Base-by-base conservation (phyloP, 2,797 vertebrate genomes). In the Coracias cyanogaster region DNA sequence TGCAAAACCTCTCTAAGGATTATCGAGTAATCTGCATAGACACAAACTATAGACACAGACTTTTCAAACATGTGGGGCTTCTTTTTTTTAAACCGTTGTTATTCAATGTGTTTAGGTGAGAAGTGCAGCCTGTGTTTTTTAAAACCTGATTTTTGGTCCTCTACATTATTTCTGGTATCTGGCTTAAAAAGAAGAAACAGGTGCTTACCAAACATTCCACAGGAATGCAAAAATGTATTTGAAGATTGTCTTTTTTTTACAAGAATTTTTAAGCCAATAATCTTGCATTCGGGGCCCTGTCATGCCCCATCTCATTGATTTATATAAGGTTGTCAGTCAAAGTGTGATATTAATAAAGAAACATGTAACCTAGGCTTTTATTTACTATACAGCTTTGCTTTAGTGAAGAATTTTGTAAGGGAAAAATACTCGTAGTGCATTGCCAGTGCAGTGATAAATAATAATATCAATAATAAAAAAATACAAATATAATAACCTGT, bases 261-360 rank as follows among this genome's bases (percentile, higher is more conserved):
- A 66, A 45, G 12, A 80, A 22, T 48, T 91, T 82, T 80, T 35
- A 89, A 73, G 43, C 24, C 12, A 62, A 9, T 41, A 74, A 24
- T 82, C 25, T 79, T 90, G 35, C 0, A 3, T 71, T 87, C 14
- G 2, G 43, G 17, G 28, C 10, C 3, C 17, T 14, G 15, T 76
- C 45, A 31, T 19, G 8, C 62, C 14, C 18, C 5, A 8, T 78
- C 24, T 87, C 51, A 46, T 65, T 66, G 28, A 45, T 79, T 71
- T 45, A 21, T 76, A 25, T 20, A 14, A 66, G 66, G 8, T 28
- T 77, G 49, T 77, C 19, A 9, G 25, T 85, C 45, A 48, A n/a
- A 89, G 16, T 39, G 60, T 43, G 55, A 69, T 91, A 58, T 31
- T 86, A 57, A 54, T 88, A 24, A 72, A 72, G 15, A 93, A 80